Conservation (phyloP, 2,888 invertebrate species). For the Tiliacea aurago region DNA sequence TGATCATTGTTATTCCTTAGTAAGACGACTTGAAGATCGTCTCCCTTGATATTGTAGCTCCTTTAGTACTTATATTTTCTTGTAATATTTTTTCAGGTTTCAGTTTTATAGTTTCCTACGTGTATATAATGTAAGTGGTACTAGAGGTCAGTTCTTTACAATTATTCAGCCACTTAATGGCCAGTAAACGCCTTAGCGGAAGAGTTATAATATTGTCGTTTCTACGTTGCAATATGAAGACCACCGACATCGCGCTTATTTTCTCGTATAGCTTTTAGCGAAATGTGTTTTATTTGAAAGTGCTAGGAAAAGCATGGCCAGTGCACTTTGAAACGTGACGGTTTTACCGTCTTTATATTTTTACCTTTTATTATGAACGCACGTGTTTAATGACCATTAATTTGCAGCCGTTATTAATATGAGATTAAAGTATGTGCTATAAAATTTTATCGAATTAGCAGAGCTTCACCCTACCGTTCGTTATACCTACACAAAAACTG, state of each 20-base stretch:
- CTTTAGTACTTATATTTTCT: not conserved
- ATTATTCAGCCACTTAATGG: slow-evolving; percentile 9
- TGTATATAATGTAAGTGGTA: not conserved
- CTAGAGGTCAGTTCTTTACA: slow-evolving; percentile 1
- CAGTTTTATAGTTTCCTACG: not conserved
- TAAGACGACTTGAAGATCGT: slow-evolving; percentile 1
- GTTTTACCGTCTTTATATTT: slow-evolving; percentile 10
- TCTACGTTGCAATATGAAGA: slow-evolving; percentile 7
- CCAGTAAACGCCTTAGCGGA: slow-evolving; percentile 6
- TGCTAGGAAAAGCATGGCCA: slow-evolving; percentile 6
- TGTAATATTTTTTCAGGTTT: not conserved
- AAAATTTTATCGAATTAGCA: slow-evolving; percentile 40
- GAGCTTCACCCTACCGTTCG: slow-evolving; percentile 22
- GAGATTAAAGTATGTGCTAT: slow-evolving; percentile 41
- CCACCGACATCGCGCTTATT: slow-evolving; percentile 24
- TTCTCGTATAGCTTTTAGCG: slow-evolving; percentile 20
- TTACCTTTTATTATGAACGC: slow-evolving; percentile 15
- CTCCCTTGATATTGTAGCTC: not conserved
- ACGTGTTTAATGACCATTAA: slow-evolving; percentile 42
- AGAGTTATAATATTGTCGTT: slow-evolving; percentile 9
- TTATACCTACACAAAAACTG: slow-evolving; percentile 44
- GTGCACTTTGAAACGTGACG: slow-evolving; percentile 20
- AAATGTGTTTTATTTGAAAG: slow-evolving; percentile 16
- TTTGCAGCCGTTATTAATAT: slow-evolving; percentile 37
- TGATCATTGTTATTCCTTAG: slow-evolving; percentile 20